Evolutionary conservation across 64 coral and sea anemone species (phyloP).

Genomic region (Exaiptasia diaphana): DNA sequence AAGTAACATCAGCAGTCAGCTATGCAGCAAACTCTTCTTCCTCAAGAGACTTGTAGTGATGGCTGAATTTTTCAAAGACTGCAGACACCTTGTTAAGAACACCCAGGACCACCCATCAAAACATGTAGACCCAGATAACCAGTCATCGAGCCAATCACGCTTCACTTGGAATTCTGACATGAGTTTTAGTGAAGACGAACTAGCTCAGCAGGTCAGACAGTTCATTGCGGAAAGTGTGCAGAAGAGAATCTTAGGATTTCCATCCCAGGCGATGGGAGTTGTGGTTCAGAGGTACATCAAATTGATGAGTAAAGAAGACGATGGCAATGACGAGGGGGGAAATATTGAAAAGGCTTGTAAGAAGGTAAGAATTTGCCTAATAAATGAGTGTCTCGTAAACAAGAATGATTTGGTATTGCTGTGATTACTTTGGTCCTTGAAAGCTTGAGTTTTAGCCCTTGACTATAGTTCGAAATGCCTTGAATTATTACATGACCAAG

Average conservation of each 20-base stretch:
- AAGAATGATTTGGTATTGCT: neutral
- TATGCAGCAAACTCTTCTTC: constrained; percentile 71
- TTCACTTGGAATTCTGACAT: constrained; percentile 77
- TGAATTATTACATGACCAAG: no score
- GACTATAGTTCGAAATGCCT: no score
- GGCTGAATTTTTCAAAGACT: constrained; percentile 77
- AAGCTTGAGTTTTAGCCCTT: no score
- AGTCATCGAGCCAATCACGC: constrained; percentile 5
- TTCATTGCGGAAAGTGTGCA: constrained; percentile 94
- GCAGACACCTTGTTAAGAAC: constrained; percentile 39
- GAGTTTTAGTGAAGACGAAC: constrained; percentile 85
- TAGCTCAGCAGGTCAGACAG: constrained; percentile 72
- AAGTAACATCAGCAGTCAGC: neutral
- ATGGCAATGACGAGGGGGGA: constrained; percentile 12
- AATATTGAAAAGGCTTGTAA: constrained; percentile 71
- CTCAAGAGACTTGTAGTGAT: constrained; percentile 86
- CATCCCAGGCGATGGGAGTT: constrained; percentile 76
- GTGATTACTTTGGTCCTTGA: neutral
- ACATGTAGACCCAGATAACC: neutral
- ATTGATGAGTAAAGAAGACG: constrained; percentile 45
- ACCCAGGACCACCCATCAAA: neutral
- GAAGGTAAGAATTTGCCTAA: constrained; percentile 54
- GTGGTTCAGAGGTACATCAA: constrained; percentile 60
- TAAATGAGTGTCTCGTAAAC: neutral
- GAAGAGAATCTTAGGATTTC: constrained; percentile 86